Percentiles rank a stretch among this genome's conserved stretches.
Evolutionary conservation across 2,113 vertebrate species (phyloP).

Genomic region (Columba livia): DNA sequence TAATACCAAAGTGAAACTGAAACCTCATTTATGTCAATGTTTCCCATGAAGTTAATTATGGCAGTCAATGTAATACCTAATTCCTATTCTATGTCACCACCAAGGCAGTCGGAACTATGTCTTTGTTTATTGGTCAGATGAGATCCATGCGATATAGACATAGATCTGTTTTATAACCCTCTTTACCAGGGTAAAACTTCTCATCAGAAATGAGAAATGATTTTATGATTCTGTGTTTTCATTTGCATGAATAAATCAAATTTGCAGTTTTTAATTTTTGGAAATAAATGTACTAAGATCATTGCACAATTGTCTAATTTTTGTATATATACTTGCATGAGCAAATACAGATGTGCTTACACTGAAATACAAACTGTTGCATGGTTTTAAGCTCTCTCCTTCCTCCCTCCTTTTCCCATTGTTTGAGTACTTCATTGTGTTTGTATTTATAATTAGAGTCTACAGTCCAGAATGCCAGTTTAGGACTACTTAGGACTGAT

Average conservation of each 20-base stretch:
- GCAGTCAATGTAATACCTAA: background rate
- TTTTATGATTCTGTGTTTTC: background rate
- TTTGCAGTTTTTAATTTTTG: background rate
- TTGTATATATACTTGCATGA: background rate
- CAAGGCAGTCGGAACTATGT: background rate
- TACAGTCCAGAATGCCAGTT: background rate
- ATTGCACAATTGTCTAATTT: background rate
- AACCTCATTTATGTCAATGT: background rate
- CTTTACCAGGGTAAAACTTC: background rate
- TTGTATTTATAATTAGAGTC: background rate
- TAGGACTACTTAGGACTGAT: background rate
- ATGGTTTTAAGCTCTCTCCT: background rate
- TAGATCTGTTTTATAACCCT: background rate
- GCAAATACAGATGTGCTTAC: background rate
- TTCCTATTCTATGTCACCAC: background rate
- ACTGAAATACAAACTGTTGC: background rate
- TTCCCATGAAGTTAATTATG: slow-evolving; percentile 43
- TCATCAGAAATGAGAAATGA: background rate
- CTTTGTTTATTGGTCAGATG: background rate
- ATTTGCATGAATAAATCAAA: background rate
- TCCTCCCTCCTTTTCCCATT: background rate
- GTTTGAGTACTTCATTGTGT: background rate
- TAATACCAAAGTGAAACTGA: slow-evolving; percentile 30
- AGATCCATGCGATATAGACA: background rate
- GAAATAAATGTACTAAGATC: background rate